Evolutionary conservation across 2,888 invertebrate genomes (phyloP).

Genomic region (Pemphredon lugubris): DNA sequence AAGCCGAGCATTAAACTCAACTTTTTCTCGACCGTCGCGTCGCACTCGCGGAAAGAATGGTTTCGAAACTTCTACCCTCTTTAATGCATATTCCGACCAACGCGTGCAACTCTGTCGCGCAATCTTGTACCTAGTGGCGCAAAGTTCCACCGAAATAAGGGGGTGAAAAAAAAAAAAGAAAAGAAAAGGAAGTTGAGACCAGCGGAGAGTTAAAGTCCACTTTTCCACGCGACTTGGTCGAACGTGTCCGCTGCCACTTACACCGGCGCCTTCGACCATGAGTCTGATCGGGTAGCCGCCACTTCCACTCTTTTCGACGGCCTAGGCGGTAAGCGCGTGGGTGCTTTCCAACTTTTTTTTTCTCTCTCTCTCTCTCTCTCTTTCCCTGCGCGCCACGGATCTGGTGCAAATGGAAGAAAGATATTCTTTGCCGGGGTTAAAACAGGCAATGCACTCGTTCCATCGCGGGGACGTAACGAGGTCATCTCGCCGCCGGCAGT

Average conservation of each 20-base stretch:
- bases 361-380: neutral
- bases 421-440: slow-evolving; percentile 15
- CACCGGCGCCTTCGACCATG: slow-evolving; percentile 22
- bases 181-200: neutral
- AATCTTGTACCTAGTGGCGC: slow-evolving; percentile 13
- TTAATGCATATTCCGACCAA: slow-evolving; percentile 26
- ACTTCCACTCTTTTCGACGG: slow-evolving; percentile 3
- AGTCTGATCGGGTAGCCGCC: slow-evolving; percentile 35
- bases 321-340: slow-evolving; percentile 17
- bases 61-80: slow-evolving; percentile 19
- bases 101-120: slow-evolving; percentile 12
- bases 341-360: neutral
- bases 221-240: slow-evolving; percentile 29
- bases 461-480: slow-evolving; percentile 51
- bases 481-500: slow-evolving; percentile 50
- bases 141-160: slow-evolving; percentile 17
- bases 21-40: too few species aligned
- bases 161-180: slow-evolving; percentile 2
- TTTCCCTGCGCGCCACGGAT: neutral
- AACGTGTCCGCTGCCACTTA: slow-evolving; percentile 15
- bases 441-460: slow-evolving; percentile 44
- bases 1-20: slow-evolving; percentile 14
- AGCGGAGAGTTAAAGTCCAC: slow-evolving; percentile 33
- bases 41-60: slow-evolving; percentile 9
- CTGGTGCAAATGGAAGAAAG: slow-evolving; percentile 1